A percentile compares a stretch with the other conserved stretches of the same genome.
Conservation (phyloP, 2,888 invertebrate species). For the Druceiella hillmani region DNA sequence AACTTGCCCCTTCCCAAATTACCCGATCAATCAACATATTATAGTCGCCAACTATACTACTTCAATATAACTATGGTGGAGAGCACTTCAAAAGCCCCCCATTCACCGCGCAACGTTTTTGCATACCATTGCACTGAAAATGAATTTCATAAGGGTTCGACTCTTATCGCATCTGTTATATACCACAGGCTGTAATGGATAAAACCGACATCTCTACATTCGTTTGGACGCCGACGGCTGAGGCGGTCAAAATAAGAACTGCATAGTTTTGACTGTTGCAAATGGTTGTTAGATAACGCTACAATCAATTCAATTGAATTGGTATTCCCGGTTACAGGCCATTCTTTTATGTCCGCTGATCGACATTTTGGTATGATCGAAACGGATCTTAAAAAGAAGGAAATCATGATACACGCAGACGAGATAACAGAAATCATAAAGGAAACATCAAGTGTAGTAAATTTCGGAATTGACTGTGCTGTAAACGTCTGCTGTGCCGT, state of each 20-base stretch:
- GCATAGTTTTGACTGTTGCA: slow-evolving; percentile 20
- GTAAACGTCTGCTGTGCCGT: slow-evolving; percentile 19
- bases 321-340: slow-evolving; percentile 23
- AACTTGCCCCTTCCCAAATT: slow-evolving; percentile 24
- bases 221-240: slow-evolving; percentile 25
- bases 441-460: slow-evolving; percentile 15
- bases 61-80: slow-evolving; percentile 30
- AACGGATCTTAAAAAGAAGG: slow-evolving; percentile 18
- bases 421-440: slow-evolving; percentile 15
- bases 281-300: slow-evolving; percentile 15
- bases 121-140: slow-evolving; percentile 25
- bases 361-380: slow-evolving; percentile 20
- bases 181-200: slow-evolving; percentile 17
- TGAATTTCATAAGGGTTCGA: slow-evolving; percentile 19
- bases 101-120: slow-evolving; percentile 24
- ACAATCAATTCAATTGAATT: slow-evolving; percentile 20
- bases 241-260: slow-evolving; percentile 26
- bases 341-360: slow-evolving; percentile 20
- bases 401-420: slow-evolving; percentile 19
- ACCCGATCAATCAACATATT: slow-evolving; percentile 30
- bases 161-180: slow-evolving; percentile 20
- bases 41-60: slow-evolving; percentile 28
- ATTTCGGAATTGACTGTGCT: slow-evolving; percentile 19
- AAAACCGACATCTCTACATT: slow-evolving; percentile 15
- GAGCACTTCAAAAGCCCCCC: slow-evolving; percentile 25